Evolutionary conservation across 2,113 vertebrate species (phyloP), one percentile per base, ranked within the genome.

Genomic region (Rhinopomastus cyanomelas): DNA sequence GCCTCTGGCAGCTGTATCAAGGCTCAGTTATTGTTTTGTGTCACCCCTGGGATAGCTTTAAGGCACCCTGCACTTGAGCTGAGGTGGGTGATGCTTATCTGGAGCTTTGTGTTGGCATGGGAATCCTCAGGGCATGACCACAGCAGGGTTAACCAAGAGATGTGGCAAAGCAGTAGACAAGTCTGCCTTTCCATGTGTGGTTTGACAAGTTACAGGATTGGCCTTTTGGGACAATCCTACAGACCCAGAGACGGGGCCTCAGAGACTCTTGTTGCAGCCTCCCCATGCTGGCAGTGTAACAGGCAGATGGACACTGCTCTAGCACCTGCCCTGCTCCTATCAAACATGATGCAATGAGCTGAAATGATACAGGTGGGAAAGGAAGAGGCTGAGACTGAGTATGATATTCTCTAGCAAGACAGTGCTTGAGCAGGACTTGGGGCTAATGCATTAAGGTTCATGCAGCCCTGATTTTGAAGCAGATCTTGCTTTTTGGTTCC

Each of bases 11-110:
- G 62, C 0, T 0, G 27, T 17, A 73, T 81, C 74, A 86, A 79
- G 48, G 19, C n/a, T 36, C 18, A 83, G 44, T 4, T 5, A 3
- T 20, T 37, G 29, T 21, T 72, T 39, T 8, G 8, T 20, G 51
- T 44, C 48, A 55, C 60, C 42, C 37, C 42, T 75, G 36, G 26
- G 16, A 46, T 8, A 77, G 48, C 51, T 84, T 20, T 65, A 39
- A 59, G 32, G n/a, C 46, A 46, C 19, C 37, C 2, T 2, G 3
- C 3, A 2, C 29, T 61, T 0, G 3, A 25, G 18, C 12, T 57
- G 39, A 65, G 37, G 39, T 16, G 4, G 5, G 13, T n/a, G 51
- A 65, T 81, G 29, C 9, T 81, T 69, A 14, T 34, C 62, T 78
- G 36, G 27, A 79, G 46, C 11, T 67, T 39, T 32, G 7, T 55